Evolutionary conservation across 2,113 vertebrate species (phyloP), one percentile per base, ranked within the genome.

Genomic region (Balaeniceps rex): DNA sequence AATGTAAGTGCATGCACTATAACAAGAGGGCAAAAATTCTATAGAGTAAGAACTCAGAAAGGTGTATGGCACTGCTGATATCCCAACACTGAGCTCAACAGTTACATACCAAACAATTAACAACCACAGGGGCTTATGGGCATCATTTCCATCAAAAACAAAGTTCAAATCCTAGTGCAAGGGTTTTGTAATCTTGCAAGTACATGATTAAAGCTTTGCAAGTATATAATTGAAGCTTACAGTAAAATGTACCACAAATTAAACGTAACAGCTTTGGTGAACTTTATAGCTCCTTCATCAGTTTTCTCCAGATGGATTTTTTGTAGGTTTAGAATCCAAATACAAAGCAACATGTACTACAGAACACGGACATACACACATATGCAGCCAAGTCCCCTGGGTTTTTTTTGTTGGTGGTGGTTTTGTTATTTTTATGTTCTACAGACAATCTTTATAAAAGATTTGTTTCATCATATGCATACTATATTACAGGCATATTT

Each of bases 391-490:
- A 44, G 51, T 52, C 34, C 88, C 42, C 66, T 29, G 7, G 42
- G 28, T 3, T 40, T 23, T 42, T 46, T 47, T 49, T 64, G 49
- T 29, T 63, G 51, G 2, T 83, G 63, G 4, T 80, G 58, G 4
- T 64, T 40, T 64, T 51, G 19, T 66, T 78, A 66, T 54, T 87
- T 72, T 87, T 61, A 82, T 52, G 40, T 68, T 86, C 85, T 90
- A 92, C 61, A 90, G 36, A 52, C 58, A 90, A 87, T 91, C 94
- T 91, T 96, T 94, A 93, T 95, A 97, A 97, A 97, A 96, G 61
- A 96, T 93, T 87, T 92, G 44, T 88, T 91, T 87, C 29, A 91
- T 72, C 51, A 79, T 91, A 85, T 61, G 60, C 60, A 74, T 87
- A 94, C 54, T 87, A n/a, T 60, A 83, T 88, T 87, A 96, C 71